Conservation (phyloP, 1,140 invertebrate species). For the Sinella curviseta region DNA sequence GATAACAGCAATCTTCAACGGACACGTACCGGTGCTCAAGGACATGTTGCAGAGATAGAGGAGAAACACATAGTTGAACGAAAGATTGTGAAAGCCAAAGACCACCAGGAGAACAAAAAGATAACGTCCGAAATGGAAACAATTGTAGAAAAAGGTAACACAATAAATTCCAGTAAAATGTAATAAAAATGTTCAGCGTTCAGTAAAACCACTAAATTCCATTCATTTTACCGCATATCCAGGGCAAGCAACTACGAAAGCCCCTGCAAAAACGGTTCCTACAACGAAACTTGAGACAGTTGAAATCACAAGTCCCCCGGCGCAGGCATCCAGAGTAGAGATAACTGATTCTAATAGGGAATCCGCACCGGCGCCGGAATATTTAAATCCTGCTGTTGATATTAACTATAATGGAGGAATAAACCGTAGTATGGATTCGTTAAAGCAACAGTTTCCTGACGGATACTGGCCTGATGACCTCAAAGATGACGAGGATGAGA, state of each 20-base stretch:
- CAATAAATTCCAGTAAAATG: background rate
- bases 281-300: too few relatives aligned
- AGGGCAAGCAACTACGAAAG: too few relatives aligned
- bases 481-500: background rate
- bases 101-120: too few relatives aligned
- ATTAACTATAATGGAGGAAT: conserved; percentile 22
- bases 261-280: too few relatives aligned
- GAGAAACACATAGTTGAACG: background rate
- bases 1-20: too few relatives aligned
- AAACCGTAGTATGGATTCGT: background rate
- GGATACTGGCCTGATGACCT: background rate
- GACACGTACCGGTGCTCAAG: background rate
- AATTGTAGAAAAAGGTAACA: too few relatives aligned
- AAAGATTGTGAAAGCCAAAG: background rate
- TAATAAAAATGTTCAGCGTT: background rate
- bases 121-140: too few relatives aligned
- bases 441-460: background rate
- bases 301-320: too few relatives aligned
- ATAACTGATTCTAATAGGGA: too few relatives aligned
- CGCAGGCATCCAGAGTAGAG: too few relatives aligned
- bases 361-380: background rate
- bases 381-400: background rate
- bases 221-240: too few relatives aligned
- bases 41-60: background rate
- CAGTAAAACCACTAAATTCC: too few relatives aligned